Percentiles rank a stretch among this genome's conserved stretches.
Evolutionary conservation across 2,113 vertebrate genomes (phyloP).

Genomic region (Eptesicus fuscus): DNA sequence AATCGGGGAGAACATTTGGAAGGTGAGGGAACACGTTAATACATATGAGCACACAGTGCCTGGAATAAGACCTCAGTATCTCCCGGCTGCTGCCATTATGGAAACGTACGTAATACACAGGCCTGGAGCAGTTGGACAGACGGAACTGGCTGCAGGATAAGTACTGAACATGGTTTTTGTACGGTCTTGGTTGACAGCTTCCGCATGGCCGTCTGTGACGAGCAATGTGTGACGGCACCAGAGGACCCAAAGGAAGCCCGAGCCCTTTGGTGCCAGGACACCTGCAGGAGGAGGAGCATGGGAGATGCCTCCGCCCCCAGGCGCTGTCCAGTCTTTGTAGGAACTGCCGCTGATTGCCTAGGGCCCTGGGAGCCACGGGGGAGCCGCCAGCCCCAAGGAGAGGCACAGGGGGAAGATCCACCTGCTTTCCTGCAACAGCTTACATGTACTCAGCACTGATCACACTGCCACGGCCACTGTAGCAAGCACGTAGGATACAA

Average conservation of each 20-base stretch:
- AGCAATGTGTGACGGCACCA: background rate
- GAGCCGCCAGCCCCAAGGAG: background rate
- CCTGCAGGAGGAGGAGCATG: background rate
- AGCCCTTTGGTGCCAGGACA: background rate
- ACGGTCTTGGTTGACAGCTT: background rate
- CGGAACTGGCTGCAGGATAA: background rate
- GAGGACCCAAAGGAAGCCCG: background rate
- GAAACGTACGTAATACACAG: background rate
- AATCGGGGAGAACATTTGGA: background rate
- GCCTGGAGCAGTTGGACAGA: background rate
- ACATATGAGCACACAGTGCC: background rate
- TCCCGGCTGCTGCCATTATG: background rate
- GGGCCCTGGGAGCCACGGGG: background rate
- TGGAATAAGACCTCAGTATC: background rate
- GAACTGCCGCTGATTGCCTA: background rate
- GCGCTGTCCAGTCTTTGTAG: rapidly evolving
- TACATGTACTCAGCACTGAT: background rate
- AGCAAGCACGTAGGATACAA: slow-evolving; percentile 28
- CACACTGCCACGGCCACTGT: background rate
- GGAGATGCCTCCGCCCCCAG: background rate
- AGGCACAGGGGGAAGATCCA: background rate
- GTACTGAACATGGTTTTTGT: background rate
- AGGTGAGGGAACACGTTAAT: background rate
- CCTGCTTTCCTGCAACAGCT: background rate
- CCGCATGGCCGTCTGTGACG: background rate